A percentile compares a stretch with the other conserved stretches of the same genome.
phyloP scores from a whole-genome alignment of 64 coral and sea anemone genomes.

The Astreopora myriophthalma region DNA sequence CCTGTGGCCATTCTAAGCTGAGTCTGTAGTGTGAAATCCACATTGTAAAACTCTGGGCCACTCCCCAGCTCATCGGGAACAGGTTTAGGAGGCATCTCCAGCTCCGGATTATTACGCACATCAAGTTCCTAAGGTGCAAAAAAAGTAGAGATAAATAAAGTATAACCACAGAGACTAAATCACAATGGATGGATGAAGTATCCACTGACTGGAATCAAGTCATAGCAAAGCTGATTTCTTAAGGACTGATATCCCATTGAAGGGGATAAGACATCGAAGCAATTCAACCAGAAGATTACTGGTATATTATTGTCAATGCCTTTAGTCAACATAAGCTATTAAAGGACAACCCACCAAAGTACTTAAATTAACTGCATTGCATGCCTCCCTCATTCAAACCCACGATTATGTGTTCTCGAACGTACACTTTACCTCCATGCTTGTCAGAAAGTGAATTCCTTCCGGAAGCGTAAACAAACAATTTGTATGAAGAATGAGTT shows the following conservation, averaged over 20 bases:
- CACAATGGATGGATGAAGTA: no score
- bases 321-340: no score
- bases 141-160: not conserved
- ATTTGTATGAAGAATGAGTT: conserved; percentile 92
- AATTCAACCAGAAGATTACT: no score
- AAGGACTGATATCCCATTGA: no score
- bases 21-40: conserved; percentile 95
- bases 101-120: conserved; percentile 92
- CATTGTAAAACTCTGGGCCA: conserved; percentile 95
- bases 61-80: conserved; percentile 88
- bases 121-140: conserved; percentile 84
- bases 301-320: no score
- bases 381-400: no score
- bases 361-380: no score
- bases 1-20: conserved; percentile 96
- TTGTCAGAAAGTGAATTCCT: conserved; percentile 97
- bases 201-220: no score
- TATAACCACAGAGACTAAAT: not conserved
- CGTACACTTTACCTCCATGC: conserved; percentile 79
- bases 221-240: no score
- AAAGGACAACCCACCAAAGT: no score
- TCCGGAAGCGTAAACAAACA: conserved; percentile 94
- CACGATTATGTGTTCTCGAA: no score
- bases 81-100: conserved; percentile 97
- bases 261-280: no score